These are phyloP conservation scores for Drosophila ananassae DNA, from an alignment of 1,140 invertebrate species.

Conservation along the genomic window DNA sequence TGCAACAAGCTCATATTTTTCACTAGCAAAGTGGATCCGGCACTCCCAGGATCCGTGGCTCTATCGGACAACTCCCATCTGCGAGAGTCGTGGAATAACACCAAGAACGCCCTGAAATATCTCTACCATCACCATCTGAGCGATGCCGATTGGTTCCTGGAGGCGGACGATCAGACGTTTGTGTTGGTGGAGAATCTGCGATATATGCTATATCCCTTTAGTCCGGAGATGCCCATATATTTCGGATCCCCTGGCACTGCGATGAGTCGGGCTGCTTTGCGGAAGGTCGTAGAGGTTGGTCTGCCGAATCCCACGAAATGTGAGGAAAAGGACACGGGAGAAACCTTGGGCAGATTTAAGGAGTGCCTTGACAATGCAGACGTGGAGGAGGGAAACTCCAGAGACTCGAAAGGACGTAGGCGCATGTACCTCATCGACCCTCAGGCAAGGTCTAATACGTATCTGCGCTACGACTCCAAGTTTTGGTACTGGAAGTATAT, in stretches of 20 bases:
- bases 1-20: conserved; percentile 95
- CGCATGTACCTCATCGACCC: conserved; percentile 15
- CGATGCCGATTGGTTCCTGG: conserved; percentile 95
- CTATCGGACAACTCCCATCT: conserved; percentile 92
- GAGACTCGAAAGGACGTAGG: conserved; percentile 11
- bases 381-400: conserved; percentile 1
- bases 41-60: conserved; percentile 87
- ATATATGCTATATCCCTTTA: conserved; percentile 91
- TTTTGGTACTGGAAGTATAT: conserved; percentile 22
- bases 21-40: conserved; percentile 89
- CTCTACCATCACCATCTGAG: conserved; percentile 91
- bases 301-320: conserved; percentile 13
- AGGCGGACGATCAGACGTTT: conserved; percentile 97
- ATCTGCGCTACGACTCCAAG: background rate
- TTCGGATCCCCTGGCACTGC: conserved; percentile 96
- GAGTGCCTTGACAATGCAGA: conserved; percentile 21
- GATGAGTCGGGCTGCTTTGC: conserved; percentile 89
- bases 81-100: conserved; percentile 95
- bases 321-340: conserved; percentile 6
- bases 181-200: conserved; percentile 95
- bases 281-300: conserved; percentile 6
- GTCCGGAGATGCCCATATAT: conserved; percentile 89
- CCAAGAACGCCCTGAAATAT: conserved; percentile 95
- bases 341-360: conserved; percentile 1
- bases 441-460: conserved; percentile 6